phyloP scores from a whole-genome alignment of 2,113 vertebrate genomes.

The Malurus alboscapulatus region DNA sequence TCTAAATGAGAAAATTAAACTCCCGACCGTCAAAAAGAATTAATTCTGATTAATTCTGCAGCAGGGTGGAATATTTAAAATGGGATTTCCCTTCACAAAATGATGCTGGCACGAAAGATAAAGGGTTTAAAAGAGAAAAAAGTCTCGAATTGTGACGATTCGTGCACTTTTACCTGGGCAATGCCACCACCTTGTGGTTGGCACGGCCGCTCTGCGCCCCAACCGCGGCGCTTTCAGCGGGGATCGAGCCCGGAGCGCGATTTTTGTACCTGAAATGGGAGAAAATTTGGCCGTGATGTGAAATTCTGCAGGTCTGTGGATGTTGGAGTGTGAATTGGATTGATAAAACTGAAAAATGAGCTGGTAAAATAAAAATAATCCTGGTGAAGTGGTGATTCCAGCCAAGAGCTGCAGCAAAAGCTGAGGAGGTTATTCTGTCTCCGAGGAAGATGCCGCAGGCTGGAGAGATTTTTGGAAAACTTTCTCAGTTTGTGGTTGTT shows the following conservation, averaged over 20 bases:
- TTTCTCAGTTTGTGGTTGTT: no score
- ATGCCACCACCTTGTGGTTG: constrained; percentile 66
- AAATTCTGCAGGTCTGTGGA: no score
- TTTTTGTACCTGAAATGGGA: no score
- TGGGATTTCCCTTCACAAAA: background rate
- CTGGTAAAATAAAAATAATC: no score
- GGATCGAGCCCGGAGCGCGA: background rate
- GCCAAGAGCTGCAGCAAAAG: no score
- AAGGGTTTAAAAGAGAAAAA: background rate
- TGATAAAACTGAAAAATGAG: no score
- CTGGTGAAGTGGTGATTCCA: no score
- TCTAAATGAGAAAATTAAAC: background rate
- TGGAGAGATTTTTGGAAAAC: no score
- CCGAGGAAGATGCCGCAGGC: no score
- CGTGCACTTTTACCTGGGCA: constrained; percentile 3
- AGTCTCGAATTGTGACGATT: fast-evolving
- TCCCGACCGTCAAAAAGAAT: background rate
- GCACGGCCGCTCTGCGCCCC: background rate
- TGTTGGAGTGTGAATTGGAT: background rate
- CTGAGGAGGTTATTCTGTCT: no score
- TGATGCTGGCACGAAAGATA: background rate
- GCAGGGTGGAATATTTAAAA: background rate
- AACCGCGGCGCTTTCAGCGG: fast-evolving
- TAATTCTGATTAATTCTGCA: background rate
- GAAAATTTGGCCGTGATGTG: no score